Evolutionary conservation across 2,113 vertebrate genomes (phyloP).

Genomic region (Nettapus auritus): DNA sequence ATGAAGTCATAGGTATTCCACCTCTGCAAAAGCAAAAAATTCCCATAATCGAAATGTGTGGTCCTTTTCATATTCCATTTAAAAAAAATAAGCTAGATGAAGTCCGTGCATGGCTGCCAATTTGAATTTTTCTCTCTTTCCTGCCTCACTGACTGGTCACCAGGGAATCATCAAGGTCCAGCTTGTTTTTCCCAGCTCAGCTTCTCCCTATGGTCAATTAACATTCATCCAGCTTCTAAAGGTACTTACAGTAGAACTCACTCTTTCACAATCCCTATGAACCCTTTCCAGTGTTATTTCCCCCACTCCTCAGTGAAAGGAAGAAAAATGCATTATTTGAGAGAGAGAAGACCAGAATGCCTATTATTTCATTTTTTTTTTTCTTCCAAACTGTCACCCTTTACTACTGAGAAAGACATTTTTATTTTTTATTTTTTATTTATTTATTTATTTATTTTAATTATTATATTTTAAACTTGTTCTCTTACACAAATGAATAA

Average conservation of each 20-base stretch:
- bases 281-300: neutral
- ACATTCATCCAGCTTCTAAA: neutral
- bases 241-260: neutral
- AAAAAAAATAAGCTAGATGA: neutral
- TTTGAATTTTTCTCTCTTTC: neutral
- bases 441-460: too few species aligned
- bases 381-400: neutral
- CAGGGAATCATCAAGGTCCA: neutral
- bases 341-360: neutral
- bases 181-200: neutral
- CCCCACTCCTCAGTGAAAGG: neutral
- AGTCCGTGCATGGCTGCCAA: neutral
- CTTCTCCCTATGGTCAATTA: neutral
- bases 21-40: neutral
- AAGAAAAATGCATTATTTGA: neutral
- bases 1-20: neutral
- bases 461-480: neutral
- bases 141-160: neutral
- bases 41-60: neutral
- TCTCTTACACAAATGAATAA: neutral
- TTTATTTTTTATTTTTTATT: neutral
- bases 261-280: neutral
- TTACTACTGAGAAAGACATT: neutral
- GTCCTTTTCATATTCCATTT: neutral
- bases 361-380: neutral